These are phyloP conservation scores for Drosophila rubida DNA, from an alignment of 2,888 invertebrate genomes.

Conservation along the genomic window DNA sequence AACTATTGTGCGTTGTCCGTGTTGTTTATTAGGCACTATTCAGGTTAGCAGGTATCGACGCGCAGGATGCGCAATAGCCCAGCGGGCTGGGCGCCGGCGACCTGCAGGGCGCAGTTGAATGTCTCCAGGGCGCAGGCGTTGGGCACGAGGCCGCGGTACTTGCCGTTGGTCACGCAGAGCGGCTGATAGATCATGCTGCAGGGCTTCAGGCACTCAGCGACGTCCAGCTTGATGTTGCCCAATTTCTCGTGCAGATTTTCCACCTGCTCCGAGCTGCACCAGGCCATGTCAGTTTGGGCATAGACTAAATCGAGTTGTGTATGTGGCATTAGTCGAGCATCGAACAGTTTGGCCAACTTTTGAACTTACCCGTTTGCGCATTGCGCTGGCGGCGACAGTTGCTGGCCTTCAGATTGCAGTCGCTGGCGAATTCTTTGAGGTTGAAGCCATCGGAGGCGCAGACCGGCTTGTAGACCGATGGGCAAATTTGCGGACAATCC, in stretches of 20 bases:
- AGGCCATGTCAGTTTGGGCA: slow-evolving; percentile 68
- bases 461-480: slow-evolving; percentile 64
- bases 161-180: slow-evolving; percentile 80
- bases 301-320: slow-evolving; percentile 56
- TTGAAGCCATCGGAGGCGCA: slow-evolving; percentile 77
- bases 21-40: background rate
- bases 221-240: slow-evolving; percentile 56
- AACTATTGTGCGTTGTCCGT: slow-evolving; percentile 7
- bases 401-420: slow-evolving; percentile 65
- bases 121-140: slow-evolving; percentile 71
- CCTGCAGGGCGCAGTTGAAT: slow-evolving; percentile 74
- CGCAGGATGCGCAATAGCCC: slow-evolving; percentile 60
- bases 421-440: slow-evolving; percentile 73
- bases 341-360: background rate
- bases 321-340: background rate
- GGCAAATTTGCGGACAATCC: slow-evolving; percentile 75
- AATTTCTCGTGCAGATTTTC: slow-evolving; percentile 58
- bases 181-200: slow-evolving; percentile 80
- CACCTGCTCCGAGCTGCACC: slow-evolving; percentile 77
- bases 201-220: slow-evolving; percentile 65
- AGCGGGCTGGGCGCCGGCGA: slow-evolving; percentile 35
- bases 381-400: slow-evolving; percentile 76
- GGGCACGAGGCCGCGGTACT: slow-evolving; percentile 72
- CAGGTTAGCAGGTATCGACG: slow-evolving; percentile 48
- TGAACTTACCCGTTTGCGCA: slow-evolving; percentile 57